These are phyloP conservation scores for Brachypterus glaber DNA, from an alignment of 2,888 invertebrate genomes.

Conservation along the genomic window DNA sequence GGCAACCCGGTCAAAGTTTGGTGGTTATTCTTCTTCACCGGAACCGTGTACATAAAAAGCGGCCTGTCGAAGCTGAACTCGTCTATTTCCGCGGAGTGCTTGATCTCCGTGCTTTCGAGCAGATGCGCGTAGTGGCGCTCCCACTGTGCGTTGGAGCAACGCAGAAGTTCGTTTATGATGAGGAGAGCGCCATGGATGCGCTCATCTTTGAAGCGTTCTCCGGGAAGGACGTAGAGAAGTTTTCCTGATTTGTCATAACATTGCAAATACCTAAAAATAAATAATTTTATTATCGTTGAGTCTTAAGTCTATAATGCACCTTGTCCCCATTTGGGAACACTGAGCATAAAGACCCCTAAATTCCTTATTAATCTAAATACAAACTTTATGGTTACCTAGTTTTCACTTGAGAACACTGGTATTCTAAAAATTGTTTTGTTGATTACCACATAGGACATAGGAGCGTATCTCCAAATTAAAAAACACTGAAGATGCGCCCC, in stretches of 20 bases:
- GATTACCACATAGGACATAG: no score
- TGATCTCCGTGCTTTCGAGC: constrained; percentile 44
- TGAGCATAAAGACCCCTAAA: no score
- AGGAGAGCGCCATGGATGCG: constrained; percentile 86
- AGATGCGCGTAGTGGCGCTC: constrained; percentile 69
- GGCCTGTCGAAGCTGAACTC: constrained; percentile 32
- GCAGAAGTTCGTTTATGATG: constrained; percentile 85
- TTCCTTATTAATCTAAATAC: no score
- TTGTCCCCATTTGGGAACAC: no score
- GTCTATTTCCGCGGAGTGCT: constrained; percentile 28
- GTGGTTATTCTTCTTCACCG: constrained; percentile 36
- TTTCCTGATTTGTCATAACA: constrained; percentile 84
- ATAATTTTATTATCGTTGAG: not conserved
- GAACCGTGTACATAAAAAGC: constrained; percentile 38
- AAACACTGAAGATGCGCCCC: no score
- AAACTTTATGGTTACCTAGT: no score
- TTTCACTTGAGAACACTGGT: no score
- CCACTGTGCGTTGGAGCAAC: constrained; percentile 84
- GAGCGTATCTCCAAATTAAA: no score
- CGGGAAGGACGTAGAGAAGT: constrained; percentile 64
- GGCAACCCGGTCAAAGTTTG: constrained; percentile 41
- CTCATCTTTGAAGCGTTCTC: constrained; percentile 78
- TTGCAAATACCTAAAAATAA: constrained; percentile 57
- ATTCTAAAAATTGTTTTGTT: no score
- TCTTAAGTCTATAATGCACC: no score